Conservation (phyloP, 2,888 invertebrate genomes). For the Cephus spinipes region DNA sequence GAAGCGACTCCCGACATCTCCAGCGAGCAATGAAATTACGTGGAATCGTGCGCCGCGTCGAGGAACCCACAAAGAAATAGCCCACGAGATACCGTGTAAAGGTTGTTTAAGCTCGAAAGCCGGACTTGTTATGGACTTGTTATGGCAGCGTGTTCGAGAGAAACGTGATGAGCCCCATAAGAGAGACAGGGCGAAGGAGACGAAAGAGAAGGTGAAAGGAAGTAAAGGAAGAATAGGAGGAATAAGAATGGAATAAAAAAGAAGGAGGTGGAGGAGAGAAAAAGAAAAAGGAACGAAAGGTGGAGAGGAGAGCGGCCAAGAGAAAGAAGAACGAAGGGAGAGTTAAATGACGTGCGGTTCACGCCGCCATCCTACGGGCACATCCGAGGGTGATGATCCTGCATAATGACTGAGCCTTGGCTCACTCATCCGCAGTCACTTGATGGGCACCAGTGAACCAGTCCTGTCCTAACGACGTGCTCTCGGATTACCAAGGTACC, state of each 20-base stretch:
- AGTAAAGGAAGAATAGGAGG: not conserved
- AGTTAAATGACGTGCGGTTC: slow-evolving; percentile 2
- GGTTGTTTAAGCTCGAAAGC: not conserved
- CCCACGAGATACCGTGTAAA: not conserved
- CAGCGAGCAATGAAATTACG: not conserved
- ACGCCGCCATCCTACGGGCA: not conserved
- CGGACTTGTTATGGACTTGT: not conserved
- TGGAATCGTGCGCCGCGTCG: not conserved
- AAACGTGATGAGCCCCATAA: not conserved
- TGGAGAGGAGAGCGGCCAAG: not conserved
- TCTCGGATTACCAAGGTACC: slow-evolving; percentile 4
- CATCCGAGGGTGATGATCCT: slow-evolving; percentile 6
- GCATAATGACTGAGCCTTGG: slow-evolving; percentile 7
- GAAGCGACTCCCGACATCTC: no score
- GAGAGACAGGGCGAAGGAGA: not conserved
- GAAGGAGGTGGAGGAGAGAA: not conserved
- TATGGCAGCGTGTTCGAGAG: slow-evolving; percentile 3
- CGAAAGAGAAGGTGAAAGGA: not conserved
- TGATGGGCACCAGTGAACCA: slow-evolving; percentile 7
- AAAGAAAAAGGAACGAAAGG: not conserved
- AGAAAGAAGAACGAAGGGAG: not conserved
- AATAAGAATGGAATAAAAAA: not conserved
- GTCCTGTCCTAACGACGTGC: slow-evolving; percentile 8
- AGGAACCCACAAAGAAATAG: not conserved
- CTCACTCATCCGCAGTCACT: slow-evolving; percentile 8